These are phyloP conservation scores for Eupithecia exiguata DNA, from an alignment of 2,888 invertebrate genomes.

Conservation along the genomic window DNA sequence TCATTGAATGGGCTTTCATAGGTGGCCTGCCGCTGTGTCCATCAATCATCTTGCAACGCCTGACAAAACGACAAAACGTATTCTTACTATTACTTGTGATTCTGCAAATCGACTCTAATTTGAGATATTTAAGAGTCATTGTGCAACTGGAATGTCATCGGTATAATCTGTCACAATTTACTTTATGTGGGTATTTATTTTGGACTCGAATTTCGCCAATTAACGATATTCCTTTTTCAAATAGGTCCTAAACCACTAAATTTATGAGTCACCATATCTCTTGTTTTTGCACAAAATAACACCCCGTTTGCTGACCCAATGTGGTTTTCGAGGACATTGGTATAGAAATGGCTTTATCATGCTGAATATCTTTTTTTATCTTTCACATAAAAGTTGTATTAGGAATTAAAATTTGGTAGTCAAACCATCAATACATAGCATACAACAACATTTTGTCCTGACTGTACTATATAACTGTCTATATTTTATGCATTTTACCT, in stretches of 20 bases:
- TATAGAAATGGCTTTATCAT: neutral
- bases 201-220: conserved; percentile 18
- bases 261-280: neutral
- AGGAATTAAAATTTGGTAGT: neutral
- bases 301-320: neutral
- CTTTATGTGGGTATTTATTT: conserved; percentile 41
- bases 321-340: neutral
- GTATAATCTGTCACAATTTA: conserved; percentile 45
- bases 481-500: too few species aligned
- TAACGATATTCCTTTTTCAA: neutral
- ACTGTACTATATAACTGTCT: too few species aligned
- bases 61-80: conserved; percentile 32
- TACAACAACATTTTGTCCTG: too few species aligned
- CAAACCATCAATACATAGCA: neutral
- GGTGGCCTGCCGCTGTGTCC: conserved; percentile 49
- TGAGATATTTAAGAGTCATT: conserved; percentile 79
- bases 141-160: conserved; percentile 65
- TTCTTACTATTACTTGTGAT: conserved; percentile 39
- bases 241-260: neutral
- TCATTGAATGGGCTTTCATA: conserved; percentile 56
- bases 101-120: conserved; percentile 79
- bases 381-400: neutral
- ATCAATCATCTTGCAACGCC: conserved; percentile 78
- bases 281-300: neutral
- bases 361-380: neutral